phyloP scores from a whole-genome alignment of 2,113 vertebrate genomes.

The Osmerus mordax region DNA sequence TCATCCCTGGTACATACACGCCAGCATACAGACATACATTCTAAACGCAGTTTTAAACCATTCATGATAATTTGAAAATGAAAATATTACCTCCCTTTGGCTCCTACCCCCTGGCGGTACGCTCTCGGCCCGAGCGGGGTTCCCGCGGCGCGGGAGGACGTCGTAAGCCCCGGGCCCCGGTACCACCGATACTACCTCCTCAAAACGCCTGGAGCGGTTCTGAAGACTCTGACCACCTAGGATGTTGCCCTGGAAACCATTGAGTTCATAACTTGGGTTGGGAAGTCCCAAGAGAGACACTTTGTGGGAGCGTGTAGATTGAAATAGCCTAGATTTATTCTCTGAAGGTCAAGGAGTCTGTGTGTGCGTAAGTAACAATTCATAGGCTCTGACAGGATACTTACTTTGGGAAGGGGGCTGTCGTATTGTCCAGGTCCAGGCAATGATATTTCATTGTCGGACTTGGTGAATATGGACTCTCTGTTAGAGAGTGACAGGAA shows the following conservation, averaged over 20 bases:
- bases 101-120: constrained; percentile 19
- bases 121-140: constrained; percentile 9
- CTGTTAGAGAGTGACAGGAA: constrained; percentile 77
- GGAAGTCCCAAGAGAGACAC: not conserved
- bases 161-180: constrained; percentile 77
- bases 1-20: no score
- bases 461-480: constrained; percentile 46
- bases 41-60: no score
- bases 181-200: constrained; percentile 53
- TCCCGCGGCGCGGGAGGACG: constrained; percentile 24
- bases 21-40: no score
- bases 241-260: constrained; percentile 51
- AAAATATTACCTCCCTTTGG: constrained; percentile 36
- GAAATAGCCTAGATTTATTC: not conserved
- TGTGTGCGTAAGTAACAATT: no score
- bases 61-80: no score
- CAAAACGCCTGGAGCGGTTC: constrained; percentile 75
- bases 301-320: not conserved
- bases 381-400: not conserved
- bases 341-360: not conserved
- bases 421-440: constrained; percentile 81
- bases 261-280: not conserved
- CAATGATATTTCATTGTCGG: constrained; percentile 23
- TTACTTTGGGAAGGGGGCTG: constrained; percentile 68
- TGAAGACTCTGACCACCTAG: constrained; percentile 72